Percentiles rank a stretch among this genome's conserved stretches.
phyloP scores from a whole-genome alignment of 1,140 invertebrate genomes.

The Paracyclopina nana region DNA sequence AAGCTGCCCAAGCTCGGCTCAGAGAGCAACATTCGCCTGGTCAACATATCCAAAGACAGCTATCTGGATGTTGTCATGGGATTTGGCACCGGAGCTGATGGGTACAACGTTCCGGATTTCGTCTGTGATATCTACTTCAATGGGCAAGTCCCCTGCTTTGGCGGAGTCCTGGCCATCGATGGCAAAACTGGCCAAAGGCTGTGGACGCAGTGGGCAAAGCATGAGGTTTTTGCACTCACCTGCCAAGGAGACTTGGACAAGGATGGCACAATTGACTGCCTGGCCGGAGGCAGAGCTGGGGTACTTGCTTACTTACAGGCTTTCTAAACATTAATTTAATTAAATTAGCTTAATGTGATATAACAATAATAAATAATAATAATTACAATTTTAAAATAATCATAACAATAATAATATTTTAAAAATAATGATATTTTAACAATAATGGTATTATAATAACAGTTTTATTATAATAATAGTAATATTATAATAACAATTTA shows the following conservation, averaged over 20 bases:
- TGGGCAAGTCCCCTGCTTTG: constrained; percentile 42
- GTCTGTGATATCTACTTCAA: constrained; percentile 45
- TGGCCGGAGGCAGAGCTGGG: constrained; percentile 46
- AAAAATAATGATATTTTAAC: too few species aligned
- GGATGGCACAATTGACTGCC: constrained; percentile 48
- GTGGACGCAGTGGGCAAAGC: constrained; percentile 50
- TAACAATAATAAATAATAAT: too few species aligned
- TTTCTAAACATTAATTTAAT: too few species aligned
- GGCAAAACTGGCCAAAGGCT: constrained; percentile 45
- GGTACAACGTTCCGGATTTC: constrained; percentile 28
- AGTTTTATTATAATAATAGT: too few species aligned
- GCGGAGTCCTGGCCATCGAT: constrained; percentile 53
- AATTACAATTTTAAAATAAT: too few species aligned
- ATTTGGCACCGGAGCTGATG: constrained; percentile 45
- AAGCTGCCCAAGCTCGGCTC: constrained; percentile 50
- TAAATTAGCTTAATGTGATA: too few species aligned
- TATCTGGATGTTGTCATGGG: constrained; percentile 53
- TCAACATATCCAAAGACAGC: constrained; percentile 51
- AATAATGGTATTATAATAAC: too few species aligned
- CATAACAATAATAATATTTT: too few species aligned
- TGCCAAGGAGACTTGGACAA: constrained; percentile 48
- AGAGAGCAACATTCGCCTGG: constrained; percentile 46
- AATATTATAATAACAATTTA: too few species aligned
- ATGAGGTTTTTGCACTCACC: constrained; percentile 50
- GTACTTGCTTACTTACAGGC: too few species aligned